Percentiles rank a stretch among this genome's conserved stretches.
These are phyloP conservation scores for Amazona guildingii DNA, from an alignment of 2,113 vertebrate species.

Conservation along the genomic window DNA sequence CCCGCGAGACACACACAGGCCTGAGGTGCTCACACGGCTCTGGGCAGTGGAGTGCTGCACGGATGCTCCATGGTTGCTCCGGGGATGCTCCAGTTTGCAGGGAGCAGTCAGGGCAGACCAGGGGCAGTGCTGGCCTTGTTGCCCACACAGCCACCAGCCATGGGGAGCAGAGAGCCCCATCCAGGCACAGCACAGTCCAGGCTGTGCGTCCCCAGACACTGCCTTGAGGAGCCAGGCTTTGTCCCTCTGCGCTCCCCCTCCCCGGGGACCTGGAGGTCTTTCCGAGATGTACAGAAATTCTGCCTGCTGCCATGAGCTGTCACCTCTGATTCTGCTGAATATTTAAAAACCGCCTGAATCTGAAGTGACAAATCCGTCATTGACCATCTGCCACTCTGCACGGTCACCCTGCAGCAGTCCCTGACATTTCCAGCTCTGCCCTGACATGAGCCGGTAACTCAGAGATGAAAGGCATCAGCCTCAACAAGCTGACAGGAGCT, in stretches of 20 bases:
- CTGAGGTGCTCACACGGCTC: background rate
- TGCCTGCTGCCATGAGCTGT: slow-evolving; percentile 58
- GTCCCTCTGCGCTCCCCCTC: slow-evolving; percentile 1
- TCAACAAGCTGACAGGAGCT: slow-evolving; percentile 30
- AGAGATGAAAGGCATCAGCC: slow-evolving; percentile 35
- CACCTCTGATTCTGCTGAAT: slow-evolving; percentile 61
- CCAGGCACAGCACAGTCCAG: fast-evolving
- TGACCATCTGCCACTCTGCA: slow-evolving; percentile 67
- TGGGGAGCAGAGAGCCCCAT: background rate
- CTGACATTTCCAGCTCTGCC: slow-evolving; percentile 64
- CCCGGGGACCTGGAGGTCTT: background rate
- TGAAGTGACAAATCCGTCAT: slow-evolving; percentile 69
- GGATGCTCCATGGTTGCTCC: background rate
- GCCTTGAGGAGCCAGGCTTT: background rate
- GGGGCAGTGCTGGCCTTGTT: background rate
- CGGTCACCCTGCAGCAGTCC: slow-evolving; percentile 58
- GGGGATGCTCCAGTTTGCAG: fast-evolving
- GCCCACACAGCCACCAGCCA: background rate
- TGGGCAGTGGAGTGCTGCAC: fast-evolving
- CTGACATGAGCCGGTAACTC: slow-evolving; percentile 48
- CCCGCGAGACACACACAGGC: fast-evolving
- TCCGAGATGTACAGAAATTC: background rate
- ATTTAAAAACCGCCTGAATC: slow-evolving; percentile 57
- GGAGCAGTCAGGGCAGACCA: background rate
- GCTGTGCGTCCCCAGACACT: background rate